Evolutionary conservation across 1,140 invertebrate species (phyloP), one percentile per base, ranked within the genome.

Genomic region (Caligus rogercresseyi): DNA sequence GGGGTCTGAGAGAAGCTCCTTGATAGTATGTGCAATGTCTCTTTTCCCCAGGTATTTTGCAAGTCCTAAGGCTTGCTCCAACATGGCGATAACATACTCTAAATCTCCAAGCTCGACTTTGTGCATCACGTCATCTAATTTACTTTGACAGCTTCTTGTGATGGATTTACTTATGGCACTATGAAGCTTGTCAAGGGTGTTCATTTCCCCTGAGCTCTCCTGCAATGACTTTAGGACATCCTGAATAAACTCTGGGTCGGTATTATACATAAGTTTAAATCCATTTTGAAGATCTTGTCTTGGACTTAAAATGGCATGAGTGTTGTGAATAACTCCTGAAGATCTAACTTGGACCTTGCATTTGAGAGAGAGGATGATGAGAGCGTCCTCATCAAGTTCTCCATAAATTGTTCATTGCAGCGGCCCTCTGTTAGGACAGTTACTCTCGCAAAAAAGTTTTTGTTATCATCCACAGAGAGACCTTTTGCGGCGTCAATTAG

Each of bases 21-120:
- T 66, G 16, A 84, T 71, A 25, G 75, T 57, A 14, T 72, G 74
- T 1, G 79, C 82, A 0, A 81, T 79, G 4, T 79, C 77, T 19
- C 77, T 75, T 74, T 84, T 77, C 0, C 83, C 83, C 3, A 86
- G 71, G 16, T 83, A 79, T 71, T 77, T 79, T 0, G 84, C 84
- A 2, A 86, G 74, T 19, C 81, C 82, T 1, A 82, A 74, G 0
- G 84, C 83, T 71, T 86, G 82, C 1, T 78, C 71, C 25, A 84
- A 73, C 65, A 80, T 69, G n/a, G 77, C 73, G 66, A 76, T 76
- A 1, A 79, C 65, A 26, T 74, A 74, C 23, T 75, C 61, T 14
- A 65, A 58, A 16, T 64, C 63, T 51, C 66, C 64, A 13, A 66
- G 54, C 24, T 61, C 64, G 2, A 68, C 51, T 24, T 64, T 64